phyloP scores from a whole-genome alignment of 2,113 vertebrate genomes.

The Turdus rufiventris region DNA sequence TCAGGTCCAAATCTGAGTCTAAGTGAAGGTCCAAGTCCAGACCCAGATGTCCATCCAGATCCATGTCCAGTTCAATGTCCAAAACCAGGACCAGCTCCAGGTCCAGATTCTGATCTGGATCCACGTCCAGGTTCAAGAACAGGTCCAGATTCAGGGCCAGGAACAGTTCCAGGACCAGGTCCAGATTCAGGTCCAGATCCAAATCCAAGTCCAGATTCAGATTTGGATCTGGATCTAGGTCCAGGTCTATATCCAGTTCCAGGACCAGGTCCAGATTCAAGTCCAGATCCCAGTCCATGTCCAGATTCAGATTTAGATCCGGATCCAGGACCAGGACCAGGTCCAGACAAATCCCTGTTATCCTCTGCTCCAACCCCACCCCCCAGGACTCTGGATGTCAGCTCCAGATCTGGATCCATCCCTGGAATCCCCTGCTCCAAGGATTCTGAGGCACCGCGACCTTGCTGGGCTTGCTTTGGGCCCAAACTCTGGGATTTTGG shows the following conservation, averaged over 20 bases:
- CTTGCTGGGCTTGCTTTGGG: background rate
- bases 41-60: background rate
- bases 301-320: fast-evolving
- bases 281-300: background rate
- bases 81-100: background rate
- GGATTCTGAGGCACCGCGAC: background rate
- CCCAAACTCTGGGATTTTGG: background rate
- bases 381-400: background rate
- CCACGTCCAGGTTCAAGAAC: background rate
- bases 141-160: background rate
- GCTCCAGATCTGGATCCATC: background rate
- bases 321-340: fast-evolving
- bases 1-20: background rate
- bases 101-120: no score
- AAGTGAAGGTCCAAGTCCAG: background rate
- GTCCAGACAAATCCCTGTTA: background rate
- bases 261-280: no score
- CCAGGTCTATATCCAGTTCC: background rate
- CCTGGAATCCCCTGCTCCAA: background rate
- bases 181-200: no score
- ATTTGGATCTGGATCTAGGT: no score
- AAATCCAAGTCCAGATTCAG: background rate
- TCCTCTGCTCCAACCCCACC: background rate
- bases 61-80: background rate
- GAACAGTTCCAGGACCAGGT: background rate